phyloP scores from a whole-genome alignment of 2,888 invertebrate genomes.

The Agonopterix alstromeriana region DNA sequence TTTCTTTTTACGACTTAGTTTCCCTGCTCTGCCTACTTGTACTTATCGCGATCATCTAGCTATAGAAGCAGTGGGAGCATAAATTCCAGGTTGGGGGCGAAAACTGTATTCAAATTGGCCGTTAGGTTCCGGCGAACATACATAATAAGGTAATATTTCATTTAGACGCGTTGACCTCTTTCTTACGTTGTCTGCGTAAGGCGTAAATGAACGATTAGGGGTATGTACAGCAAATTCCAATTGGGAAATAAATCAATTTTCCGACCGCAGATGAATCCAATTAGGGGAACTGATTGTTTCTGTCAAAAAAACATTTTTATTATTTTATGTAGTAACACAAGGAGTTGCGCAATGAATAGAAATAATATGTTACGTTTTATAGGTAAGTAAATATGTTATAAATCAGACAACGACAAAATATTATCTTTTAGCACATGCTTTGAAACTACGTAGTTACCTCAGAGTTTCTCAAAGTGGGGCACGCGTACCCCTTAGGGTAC shows the following conservation, averaged over 20 bases:
- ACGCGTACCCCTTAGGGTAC: no score
- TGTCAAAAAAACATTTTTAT: constrained; percentile 18
- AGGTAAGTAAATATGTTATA: no score
- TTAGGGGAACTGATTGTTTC: constrained; percentile 17
- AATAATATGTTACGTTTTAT: no score
- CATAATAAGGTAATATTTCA: constrained; percentile 9
- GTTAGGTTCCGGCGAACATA: constrained; percentile 6
- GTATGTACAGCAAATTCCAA: constrained; percentile 14
- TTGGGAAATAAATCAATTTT: constrained; percentile 28
- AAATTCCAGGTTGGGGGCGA: constrained; percentile 7
- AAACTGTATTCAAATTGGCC: constrained; percentile 9
- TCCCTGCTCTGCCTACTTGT: constrained; percentile 13
- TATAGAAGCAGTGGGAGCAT: constrained; percentile 5
- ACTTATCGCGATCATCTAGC: constrained; percentile 15
- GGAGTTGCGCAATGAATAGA: no score
- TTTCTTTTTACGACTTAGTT: constrained; percentile 14
- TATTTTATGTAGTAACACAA: not conserved
- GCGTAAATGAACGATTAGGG: constrained; percentile 14
- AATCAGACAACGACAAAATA: no score
- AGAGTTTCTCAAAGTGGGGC: no score
- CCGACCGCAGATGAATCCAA: constrained; percentile 18
- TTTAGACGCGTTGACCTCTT: constrained; percentile 4
- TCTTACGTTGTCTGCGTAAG: constrained; percentile 12
- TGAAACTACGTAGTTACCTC: no score
- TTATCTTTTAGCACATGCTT: no score